phyloP scores from a whole-genome alignment of 2,797 vertebrate genomes.

The Hyperoplus lanceolatus region DNA sequence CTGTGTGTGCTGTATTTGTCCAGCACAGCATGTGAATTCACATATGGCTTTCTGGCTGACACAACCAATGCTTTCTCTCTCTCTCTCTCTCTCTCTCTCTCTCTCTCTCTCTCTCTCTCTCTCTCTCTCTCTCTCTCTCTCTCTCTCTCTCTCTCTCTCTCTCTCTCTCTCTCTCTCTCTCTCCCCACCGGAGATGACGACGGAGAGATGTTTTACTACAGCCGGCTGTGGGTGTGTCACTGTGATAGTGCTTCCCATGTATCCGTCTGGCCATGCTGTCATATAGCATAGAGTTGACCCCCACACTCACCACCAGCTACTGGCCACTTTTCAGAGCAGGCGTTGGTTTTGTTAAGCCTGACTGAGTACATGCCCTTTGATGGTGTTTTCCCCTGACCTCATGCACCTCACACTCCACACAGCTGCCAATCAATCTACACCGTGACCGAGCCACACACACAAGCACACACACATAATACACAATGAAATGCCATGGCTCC shows the following conservation, averaged over 20 bases:
- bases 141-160: no score
- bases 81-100: background rate
- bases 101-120: no score
- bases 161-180: no score
- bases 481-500: conserved; percentile 7
- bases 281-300: conserved; percentile 39
- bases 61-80: conserved; percentile 5
- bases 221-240: conserved; percentile 15
- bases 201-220: conserved; percentile 24
- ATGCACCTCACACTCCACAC: conserved; percentile 22
- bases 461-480: background rate
- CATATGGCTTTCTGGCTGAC: conserved; percentile 38
- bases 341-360: conserved; percentile 57
- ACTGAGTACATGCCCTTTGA: conserved; percentile 52
- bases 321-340: conserved; percentile 48
- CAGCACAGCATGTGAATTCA: background rate
- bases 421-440: conserved; percentile 54
- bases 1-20: no score
- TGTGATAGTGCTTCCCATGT: background rate
- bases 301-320: conserved; percentile 18
- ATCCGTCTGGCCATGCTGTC: conserved; percentile 27
- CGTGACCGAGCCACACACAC: conserved; percentile 13
- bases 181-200: background rate
- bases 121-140: no score
- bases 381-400: conserved; percentile 37